Percentiles rank a stretch among this genome's conserved stretches.
phyloP scores from a whole-genome alignment of 2,888 invertebrate genomes.

The Yponomeuta sedellus region DNA sequence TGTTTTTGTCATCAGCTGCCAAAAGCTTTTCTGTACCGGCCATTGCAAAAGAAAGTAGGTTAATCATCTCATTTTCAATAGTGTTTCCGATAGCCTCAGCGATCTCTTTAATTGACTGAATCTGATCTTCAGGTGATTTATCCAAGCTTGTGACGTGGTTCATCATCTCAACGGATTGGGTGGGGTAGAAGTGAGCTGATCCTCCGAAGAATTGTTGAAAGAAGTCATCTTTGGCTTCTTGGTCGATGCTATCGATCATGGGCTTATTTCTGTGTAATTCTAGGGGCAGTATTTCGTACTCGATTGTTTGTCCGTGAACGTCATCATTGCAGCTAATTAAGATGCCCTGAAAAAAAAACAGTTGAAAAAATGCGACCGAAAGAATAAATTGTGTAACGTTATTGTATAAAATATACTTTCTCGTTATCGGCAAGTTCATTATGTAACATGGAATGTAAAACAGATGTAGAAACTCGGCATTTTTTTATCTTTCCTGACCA shows the following conservation, averaged over 20 bases:
- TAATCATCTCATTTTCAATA: slow-evolving; percentile 55
- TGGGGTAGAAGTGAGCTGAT: slow-evolving; percentile 34
- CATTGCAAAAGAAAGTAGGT: slow-evolving; percentile 48
- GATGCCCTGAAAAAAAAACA: slow-evolving; percentile 35
- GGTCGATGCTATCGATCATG: slow-evolving; percentile 6
- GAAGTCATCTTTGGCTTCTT: slow-evolving; percentile 42
- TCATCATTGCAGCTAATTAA: slow-evolving; percentile 25
- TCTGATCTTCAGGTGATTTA: slow-evolving; percentile 55
- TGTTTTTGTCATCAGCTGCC: slow-evolving; percentile 29
- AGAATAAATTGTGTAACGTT: not conserved
- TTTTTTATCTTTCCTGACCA: no score
- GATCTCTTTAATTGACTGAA: slow-evolving; percentile 55
- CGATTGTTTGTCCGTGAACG: not conserved
- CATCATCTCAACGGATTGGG: slow-evolving; percentile 53
- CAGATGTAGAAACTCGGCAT: no score
- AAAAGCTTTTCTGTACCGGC: slow-evolving; percentile 32
- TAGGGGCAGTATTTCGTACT: not conserved
- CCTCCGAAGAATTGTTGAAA: slow-evolving; percentile 43
- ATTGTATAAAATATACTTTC: no score
- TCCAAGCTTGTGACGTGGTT: slow-evolving; percentile 44
- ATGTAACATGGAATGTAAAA: no score
- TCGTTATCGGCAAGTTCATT: no score
- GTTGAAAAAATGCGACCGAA: not conserved
- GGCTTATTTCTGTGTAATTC: not conserved
- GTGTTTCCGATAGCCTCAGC: slow-evolving; percentile 48